phyloP scores from a whole-genome alignment of 2,797 vertebrate species.

The Malacoraja senta region DNA sequence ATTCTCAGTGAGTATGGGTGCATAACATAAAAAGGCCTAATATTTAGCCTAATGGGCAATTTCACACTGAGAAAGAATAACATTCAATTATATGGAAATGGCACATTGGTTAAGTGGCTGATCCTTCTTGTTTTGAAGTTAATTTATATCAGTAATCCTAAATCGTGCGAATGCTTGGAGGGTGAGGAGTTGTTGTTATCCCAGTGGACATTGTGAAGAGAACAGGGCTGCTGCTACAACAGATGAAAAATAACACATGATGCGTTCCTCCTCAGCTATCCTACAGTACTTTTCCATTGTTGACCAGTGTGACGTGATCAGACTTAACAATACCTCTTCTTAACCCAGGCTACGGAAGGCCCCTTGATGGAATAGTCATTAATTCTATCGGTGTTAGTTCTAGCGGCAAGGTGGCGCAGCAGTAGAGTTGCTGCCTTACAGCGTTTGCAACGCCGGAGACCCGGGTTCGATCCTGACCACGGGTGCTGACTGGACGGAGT shows the following conservation, averaged over 20 bases:
- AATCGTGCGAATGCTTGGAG: neutral
- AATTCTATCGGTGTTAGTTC: too few relatives aligned
- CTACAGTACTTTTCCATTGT: neutral
- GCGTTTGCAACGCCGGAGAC: too few relatives aligned
- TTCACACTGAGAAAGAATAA: neutral
- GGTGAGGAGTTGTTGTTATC: neutral
- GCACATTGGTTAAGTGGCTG: neutral
- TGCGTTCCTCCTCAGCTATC: neutral
- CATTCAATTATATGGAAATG: neutral
- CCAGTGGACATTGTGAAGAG: neutral
- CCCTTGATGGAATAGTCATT: neutral
- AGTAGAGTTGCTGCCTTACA: too few relatives aligned
- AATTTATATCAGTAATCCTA: neutral
- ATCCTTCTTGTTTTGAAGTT: neutral
- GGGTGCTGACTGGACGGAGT: too few relatives aligned
- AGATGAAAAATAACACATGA: neutral
- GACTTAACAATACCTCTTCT: neutral
- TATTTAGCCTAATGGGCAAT: neutral
- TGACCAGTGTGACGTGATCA: neutral
- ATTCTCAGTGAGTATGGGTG: neutral
- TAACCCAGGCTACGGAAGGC: neutral
- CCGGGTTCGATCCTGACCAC: too few relatives aligned
- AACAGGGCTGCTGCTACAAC: neutral
- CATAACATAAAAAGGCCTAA: neutral
- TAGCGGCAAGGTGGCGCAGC: too few relatives aligned